Base-by-base conservation (phyloP, 2,888 invertebrate species). In the Cantharis flavilabris region DNA sequence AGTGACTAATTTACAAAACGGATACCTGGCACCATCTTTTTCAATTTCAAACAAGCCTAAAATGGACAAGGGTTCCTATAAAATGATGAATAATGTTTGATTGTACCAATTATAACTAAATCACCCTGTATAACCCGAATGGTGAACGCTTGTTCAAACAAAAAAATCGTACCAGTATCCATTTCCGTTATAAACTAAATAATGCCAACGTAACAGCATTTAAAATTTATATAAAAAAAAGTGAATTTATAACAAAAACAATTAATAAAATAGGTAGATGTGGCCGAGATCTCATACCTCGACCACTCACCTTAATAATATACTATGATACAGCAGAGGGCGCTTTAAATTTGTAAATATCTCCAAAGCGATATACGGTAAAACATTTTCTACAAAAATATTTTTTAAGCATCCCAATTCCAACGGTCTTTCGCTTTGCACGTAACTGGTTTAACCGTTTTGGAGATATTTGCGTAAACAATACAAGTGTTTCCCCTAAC, bases 1-100 rank as follows among this genome's bases (percentile, higher is more conserved):
- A 78, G 69, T 72, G 72, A 72, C 78, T 78, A 78, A 71, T 63
- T 72, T 28, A 75, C 28, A 18, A 70, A 30, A 71, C 70, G n/a
- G 30, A 65, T 73, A 33, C 49, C 7, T 49, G 49, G 49, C n/a
- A 49, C 49, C 13, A 49, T n/a, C n/a, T 49, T 49, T 49, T 49
- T 49, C 49, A n/a, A 49, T 49, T 49, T 49, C n/a, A 49, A 49
- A 49, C 49, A 49, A 65, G 23, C 20, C 20, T 67, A 67, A 67
- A 67, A 67, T 23, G 20, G 26, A 67, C 65, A 67, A 67, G 65
- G 65, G 20, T 67, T 23, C 65, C 65, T 49, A 30, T 30, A 49
- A 49, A 49, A 49, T 49, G 49, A 49, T 49, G 49, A 49, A 49
- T 49, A n/a, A 49, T 49, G 49, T 49, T 49, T 49, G 49, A 49